A percentile compares a stretch with the other conserved stretches of the same genome.
These are phyloP conservation scores for Struthio camelus DNA, from an alignment of 2,113 vertebrate genomes.

Conservation along the genomic window DNA sequence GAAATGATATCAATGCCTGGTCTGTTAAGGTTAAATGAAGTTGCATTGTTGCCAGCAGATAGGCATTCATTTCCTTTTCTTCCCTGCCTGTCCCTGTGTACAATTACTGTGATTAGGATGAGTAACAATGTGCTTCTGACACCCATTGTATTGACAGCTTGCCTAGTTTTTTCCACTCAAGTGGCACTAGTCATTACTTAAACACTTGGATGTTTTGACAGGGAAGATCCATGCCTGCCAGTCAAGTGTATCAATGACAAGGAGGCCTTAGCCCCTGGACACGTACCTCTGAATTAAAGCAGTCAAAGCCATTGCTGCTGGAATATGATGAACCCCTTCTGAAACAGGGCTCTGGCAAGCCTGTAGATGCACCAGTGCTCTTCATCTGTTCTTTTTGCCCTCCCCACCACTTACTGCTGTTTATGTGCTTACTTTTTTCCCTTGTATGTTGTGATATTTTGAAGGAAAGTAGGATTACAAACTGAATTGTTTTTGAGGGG, in stretches of 20 bases:
- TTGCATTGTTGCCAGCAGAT: slow-evolving; percentile 79
- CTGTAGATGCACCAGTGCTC: neutral
- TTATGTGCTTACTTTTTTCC: accelerated
- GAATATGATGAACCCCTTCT: slow-evolving; percentile 79
- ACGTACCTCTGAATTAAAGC: slow-evolving; percentile 84
- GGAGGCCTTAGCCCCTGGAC: slow-evolving; percentile 75
- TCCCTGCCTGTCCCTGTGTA: slow-evolving; percentile 63
- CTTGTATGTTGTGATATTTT: accelerated
- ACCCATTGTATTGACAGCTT: slow-evolving; percentile 77
- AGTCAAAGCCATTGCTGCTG: slow-evolving; percentile 78
- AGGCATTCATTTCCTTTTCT: slow-evolving; percentile 83
- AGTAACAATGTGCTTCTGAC: slow-evolving; percentile 76
- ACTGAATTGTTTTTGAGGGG: neutral
- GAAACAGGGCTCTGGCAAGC: slow-evolving; percentile 52
- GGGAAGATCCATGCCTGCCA: slow-evolving; percentile 82
- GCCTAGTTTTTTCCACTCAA: slow-evolving; percentile 80
- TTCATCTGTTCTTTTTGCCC: neutral
- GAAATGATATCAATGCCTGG: slow-evolving; percentile 85
- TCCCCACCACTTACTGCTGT: neutral
- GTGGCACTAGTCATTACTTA: slow-evolving; percentile 85
- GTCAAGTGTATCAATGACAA: slow-evolving; percentile 88
- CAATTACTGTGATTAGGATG: slow-evolving; percentile 86
- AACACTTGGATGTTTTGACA: slow-evolving; percentile 80
- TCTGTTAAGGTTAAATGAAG: slow-evolving; percentile 88
- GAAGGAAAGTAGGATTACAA: neutral